Evolutionary conservation across 2,797 vertebrate species (phyloP), one percentile per base, ranked within the genome.

Genomic region (Staurois parvus): DNA sequence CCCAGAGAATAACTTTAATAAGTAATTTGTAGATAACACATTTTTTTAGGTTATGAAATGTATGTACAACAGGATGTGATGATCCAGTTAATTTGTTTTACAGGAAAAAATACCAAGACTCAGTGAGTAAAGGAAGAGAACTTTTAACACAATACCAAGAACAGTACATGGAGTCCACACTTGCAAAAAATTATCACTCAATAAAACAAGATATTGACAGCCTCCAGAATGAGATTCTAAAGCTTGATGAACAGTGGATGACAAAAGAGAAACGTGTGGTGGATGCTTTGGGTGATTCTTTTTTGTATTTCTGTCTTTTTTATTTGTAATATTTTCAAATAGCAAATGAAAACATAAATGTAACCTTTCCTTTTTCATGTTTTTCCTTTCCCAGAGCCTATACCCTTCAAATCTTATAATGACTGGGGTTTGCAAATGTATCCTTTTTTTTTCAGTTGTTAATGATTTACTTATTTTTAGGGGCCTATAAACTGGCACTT

Each of bases 361-460:
- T 62, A 77, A 76, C 59, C 3, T 66, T 66, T 66, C 11, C 3
- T 48, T 76, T 29, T 75, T 83, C 56, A 11, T 26, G 10, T 66
- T 72, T 90, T 93, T 90, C n/a, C 91, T 92, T 90, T 89, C 79
- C n/a, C 92, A 95, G 95, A 91, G 24, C 87, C 90, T 82, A 82
- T 89, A 90, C 89, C 92, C 79, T 95, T 94, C 85, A 84, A 88
- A 76, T 94, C 93, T n/a, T 0, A 94, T 86, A 90, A 84, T 85
- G 90, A 91, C 0, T 95, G 94, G 94, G 90, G 90, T 81, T 56
- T 93, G 76, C 67, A 90, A 42, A 87, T 95, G 94, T 95, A 95
- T 95, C 95, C 93, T 91, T 79, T 52, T 64, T 37, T 28, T n/a
- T 64, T 64, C n/a, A 24, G 1, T 12, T 45, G 13, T 45, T 12